These are phyloP conservation scores for Gonioctena quinquepunctata DNA, from an alignment of 1,140 invertebrate genomes.

Conservation along the genomic window DNA sequence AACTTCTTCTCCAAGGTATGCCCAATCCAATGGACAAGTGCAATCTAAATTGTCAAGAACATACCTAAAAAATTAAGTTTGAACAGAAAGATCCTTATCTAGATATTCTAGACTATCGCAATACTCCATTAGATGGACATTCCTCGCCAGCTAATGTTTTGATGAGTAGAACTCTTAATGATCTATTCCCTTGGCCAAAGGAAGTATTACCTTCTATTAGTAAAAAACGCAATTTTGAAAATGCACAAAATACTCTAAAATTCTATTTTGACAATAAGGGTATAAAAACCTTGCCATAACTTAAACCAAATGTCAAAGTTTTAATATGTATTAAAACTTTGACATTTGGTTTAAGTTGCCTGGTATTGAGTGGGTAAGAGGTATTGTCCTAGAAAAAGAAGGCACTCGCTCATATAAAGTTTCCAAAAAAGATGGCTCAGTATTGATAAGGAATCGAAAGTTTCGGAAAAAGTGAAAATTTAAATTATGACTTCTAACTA, in stretches of 20 bases:
- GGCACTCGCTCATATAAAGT: neutral
- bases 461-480: too few species aligned
- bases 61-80: neutral
- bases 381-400: neutral
- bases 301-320: neutral
- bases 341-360: neutral
- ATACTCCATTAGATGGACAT: neutral
- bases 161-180: neutral
- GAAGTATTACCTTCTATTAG: neutral
- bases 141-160: neutral
- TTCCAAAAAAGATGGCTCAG: neutral
- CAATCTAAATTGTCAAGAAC: neutral
- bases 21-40: neutral
- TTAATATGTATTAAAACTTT: neutral
- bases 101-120: neutral
- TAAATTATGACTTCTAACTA: too few species aligned
- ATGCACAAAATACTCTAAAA: too few species aligned
- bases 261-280: neutral
- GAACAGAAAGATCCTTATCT: neutral
- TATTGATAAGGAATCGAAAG: neutral
- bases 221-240: neutral
- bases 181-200: neutral
- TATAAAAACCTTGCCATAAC: neutral
- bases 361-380: neutral
- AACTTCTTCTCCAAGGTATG: neutral